Conservation (phyloP, 2,113 vertebrate species). For the Gobiocypris rarus region DNA sequence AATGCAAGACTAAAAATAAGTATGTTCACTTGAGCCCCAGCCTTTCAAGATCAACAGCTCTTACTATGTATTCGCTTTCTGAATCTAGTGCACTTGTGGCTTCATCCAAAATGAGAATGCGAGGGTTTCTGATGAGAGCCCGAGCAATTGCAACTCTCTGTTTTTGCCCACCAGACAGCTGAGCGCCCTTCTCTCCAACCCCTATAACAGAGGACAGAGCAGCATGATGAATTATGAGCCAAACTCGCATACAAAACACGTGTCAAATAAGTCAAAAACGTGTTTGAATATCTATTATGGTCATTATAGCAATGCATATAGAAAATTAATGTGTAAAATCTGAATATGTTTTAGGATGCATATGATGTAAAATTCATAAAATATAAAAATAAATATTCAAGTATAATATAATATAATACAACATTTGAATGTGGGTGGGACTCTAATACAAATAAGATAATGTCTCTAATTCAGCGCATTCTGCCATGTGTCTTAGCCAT, state of each 20-base stretch:
- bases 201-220: conserved; percentile 68
- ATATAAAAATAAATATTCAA: not conserved
- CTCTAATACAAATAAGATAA: too few species aligned
- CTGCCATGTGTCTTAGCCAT: too few species aligned
- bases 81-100: conserved; percentile 94
- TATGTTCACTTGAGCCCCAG: not conserved
- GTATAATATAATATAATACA: not conserved
- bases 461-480: too few species aligned
- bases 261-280: not conserved
- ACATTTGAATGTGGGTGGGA: too few species aligned
- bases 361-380: not conserved
- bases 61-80: conserved; percentile 91
- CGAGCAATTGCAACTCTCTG: conserved; percentile 94
- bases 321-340: too few species aligned
- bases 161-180: conserved; percentile 95
- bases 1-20: not conserved
- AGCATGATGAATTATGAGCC: not conserved
- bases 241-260: not conserved
- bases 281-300: not conserved
- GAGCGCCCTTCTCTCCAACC: conserved; percentile 92
- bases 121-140: conserved; percentile 87
- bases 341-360: too few species aligned
- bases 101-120: conserved; percentile 91
- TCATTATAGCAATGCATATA: not conserved
- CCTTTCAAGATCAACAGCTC: conserved; percentile 43